phyloP scores from a whole-genome alignment of 2,113 vertebrate genomes.

The Loxodonta africana region DNA sequence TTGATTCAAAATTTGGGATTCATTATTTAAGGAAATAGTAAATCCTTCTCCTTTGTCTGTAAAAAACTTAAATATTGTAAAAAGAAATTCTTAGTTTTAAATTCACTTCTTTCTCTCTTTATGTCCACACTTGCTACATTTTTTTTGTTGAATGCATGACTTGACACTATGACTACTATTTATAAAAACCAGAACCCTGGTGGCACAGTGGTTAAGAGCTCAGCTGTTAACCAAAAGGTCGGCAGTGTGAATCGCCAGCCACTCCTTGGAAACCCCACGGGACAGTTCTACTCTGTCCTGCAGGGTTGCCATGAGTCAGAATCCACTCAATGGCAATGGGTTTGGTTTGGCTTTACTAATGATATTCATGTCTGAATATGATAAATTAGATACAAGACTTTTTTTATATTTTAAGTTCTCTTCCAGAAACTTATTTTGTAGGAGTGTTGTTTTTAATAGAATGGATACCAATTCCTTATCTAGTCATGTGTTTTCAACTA shows the following conservation, averaged over 20 bases:
- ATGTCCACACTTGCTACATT: not conserved
- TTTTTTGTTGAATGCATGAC: not conserved
- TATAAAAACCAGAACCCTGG: not conserved
- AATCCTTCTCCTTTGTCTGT: not conserved
- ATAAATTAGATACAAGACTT: not conserved
- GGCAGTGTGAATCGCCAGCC: too few species aligned
- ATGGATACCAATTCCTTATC: not conserved
- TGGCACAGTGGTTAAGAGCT: too few species aligned
- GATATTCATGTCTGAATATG: not conserved
- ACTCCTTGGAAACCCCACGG: too few species aligned
- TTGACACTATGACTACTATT: not conserved
- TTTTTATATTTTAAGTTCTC: not conserved
- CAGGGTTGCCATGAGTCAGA: too few species aligned
- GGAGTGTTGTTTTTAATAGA: not conserved
- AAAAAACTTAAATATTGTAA: not conserved
- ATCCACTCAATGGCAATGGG: too few species aligned
- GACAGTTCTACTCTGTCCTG: too few species aligned
- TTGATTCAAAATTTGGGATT: not conserved
- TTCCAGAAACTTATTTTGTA: not conserved
- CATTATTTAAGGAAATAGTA: not conserved
- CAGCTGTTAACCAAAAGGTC: too few species aligned
- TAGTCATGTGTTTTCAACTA: not conserved
- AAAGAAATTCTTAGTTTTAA: not conserved
- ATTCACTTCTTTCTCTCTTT: not conserved
- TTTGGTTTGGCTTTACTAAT: not conserved